Evolutionary conservation across 2,797 vertebrate species (phyloP), one percentile per base, ranked within the genome.

Genomic region (Dipus sagitta): DNA sequence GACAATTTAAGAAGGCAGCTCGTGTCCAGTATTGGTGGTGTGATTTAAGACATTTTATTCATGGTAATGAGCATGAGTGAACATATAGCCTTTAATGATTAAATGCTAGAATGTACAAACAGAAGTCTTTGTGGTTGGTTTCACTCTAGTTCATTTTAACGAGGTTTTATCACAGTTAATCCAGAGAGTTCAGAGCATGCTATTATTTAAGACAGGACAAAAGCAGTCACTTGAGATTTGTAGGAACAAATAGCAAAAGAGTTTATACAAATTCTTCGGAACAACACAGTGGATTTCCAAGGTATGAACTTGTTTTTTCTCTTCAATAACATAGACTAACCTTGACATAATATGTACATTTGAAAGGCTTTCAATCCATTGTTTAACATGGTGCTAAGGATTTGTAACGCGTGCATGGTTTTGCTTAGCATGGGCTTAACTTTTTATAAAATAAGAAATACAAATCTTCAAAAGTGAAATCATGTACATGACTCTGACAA

Each of bases 121-220:
- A 62, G 13, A 68, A 94, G 34, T 3, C 7, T 90, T 90, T 81
- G 76, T 86, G 42, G 11, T 34, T 94, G 70, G 67, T 77, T 96
- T 92, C 52, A 90, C 32, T 76, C 54, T 88, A 87, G 85, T 91
- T 96, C 92, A 87, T 92, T 92, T 96, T 75, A 34, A 52, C 89
- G 32, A 93, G 38, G 26, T 81, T 92, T 92, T 84, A 96, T 89
- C 86, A 92, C 42, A 95, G 54, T 38, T 80, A 92, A 78, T 86
- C 71, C 6, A 2, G 58, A 93, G 3, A 86, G 8, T 62, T 93
- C 30, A 28, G 38, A 83, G 28, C 2, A 77, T 88, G 18, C 14
- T 88, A 70, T 91, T 90, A 78, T 82, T 96, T 96, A 92, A 70
- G n/a, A 76, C 13, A 85, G 26, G 58, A 52, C 17, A 7, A 58